Conservation (phyloP, 2,888 invertebrate genomes). For the Strigamia crassipes region DNA sequence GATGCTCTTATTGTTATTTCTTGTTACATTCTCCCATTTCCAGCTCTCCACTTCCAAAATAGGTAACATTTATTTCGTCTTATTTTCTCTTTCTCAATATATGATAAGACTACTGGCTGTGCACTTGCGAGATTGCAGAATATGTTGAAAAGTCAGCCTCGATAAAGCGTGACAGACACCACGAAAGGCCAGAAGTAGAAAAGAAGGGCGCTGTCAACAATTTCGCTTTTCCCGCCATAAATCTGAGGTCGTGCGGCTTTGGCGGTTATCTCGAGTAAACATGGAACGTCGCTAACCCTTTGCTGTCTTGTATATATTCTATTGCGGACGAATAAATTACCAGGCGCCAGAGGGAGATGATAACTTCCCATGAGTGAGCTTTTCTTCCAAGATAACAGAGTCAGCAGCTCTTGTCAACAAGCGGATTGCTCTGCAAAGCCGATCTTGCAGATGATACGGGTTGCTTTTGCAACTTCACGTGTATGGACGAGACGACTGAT, state of each 20-base stretch:
- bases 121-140: neutral
- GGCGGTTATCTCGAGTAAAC: constrained; percentile 24
- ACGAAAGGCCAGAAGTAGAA: neutral
- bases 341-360: constrained; percentile 30
- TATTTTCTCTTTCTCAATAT: neutral
- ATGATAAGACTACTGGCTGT: neutral
- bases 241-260: constrained; percentile 28
- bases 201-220: constrained; percentile 28
- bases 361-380: constrained; percentile 30
- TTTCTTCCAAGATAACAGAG: constrained; percentile 15
- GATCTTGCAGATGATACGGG: constrained; percentile 34
- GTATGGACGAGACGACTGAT: neutral
- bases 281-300: constrained; percentile 14
- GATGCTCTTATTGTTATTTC: constrained; percentile 19
- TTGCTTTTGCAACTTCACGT: constrained; percentile 8
- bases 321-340: constrained; percentile 37
- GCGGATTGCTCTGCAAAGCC: constrained; percentile 17
- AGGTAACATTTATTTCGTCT: neutral
- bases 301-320: constrained; percentile 31
- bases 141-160: constrained; percentile 22
- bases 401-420: constrained; percentile 34
- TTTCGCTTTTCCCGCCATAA: constrained; percentile 28
- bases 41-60: neutral
- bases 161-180: constrained; percentile 25
- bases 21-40: neutral